Conservation (phyloP, 2,113 vertebrate species). For the Fregata magnificens region DNA sequence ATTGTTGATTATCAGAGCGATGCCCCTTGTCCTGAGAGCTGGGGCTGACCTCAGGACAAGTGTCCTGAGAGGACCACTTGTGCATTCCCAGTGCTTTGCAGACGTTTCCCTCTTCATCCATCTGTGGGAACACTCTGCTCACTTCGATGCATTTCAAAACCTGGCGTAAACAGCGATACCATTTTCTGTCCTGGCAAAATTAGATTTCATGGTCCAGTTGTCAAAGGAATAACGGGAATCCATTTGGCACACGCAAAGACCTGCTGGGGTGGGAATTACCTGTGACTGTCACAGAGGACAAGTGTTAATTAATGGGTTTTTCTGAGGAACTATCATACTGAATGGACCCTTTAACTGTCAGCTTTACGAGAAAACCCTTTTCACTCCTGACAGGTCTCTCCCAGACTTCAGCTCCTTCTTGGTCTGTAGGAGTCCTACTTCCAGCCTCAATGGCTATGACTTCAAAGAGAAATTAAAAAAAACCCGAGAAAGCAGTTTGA, state of each 20-base stretch:
- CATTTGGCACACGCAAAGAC: not conserved
- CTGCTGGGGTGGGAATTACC: not conserved
- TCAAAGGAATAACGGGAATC: not conserved
- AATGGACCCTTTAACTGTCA: not conserved
- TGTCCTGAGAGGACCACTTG: not conserved
- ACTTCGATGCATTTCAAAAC: not conserved
- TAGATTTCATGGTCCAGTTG: not conserved
- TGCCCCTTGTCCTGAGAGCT: not conserved
- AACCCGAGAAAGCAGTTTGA: not conserved
- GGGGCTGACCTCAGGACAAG: no score
- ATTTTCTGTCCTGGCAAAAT: not conserved
- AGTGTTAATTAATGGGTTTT: slow-evolving; percentile 9
- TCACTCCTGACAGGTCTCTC: not conserved
- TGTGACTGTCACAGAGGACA: not conserved
- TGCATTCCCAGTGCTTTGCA: not conserved
- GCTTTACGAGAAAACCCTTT: not conserved
- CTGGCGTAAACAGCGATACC: not conserved
- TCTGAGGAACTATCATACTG: not conserved
- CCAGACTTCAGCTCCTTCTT: not conserved
- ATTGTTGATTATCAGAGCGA: not conserved
- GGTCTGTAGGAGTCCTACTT: not conserved
- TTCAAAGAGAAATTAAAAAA: not conserved
- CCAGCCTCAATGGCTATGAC: fast-evolving
- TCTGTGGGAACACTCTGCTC: not conserved
- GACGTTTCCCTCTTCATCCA: not conserved